Percentiles rank a stretch among this genome's conserved stretches.
These are phyloP conservation scores for Xanthorhoe designata DNA, from an alignment of 2,888 invertebrate genomes.

Conservation along the genomic window DNA sequence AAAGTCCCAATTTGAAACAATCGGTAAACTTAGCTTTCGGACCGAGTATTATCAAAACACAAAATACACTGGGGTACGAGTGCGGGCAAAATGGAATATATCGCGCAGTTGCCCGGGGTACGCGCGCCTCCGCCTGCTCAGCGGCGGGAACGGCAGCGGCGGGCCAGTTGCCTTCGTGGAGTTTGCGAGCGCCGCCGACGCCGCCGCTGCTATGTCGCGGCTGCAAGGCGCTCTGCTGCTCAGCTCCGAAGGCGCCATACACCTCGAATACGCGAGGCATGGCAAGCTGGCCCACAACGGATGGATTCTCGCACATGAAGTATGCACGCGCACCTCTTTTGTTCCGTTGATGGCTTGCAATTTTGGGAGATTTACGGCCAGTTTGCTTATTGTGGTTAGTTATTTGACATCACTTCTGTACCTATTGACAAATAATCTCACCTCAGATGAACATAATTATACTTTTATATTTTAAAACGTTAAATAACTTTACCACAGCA, in stretches of 20 bases:
- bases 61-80: slow-evolving; percentile 63
- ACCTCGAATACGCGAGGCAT: slow-evolving; percentile 99
- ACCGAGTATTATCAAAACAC: slow-evolving; percentile 12
- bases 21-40: too few species aligned
- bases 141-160: slow-evolving; percentile 87
- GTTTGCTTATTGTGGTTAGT: too few species aligned
- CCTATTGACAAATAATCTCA: too few species aligned
- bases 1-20: too few species aligned
- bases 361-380: background rate
- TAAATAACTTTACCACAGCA: too few species aligned
- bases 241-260: slow-evolving; percentile 98
- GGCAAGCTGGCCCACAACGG: slow-evolving; percentile 94
- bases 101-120: slow-evolving; percentile 98
- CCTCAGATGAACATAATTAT: too few species aligned
- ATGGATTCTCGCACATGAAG: slow-evolving; percentile 85
- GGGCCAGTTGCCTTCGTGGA: slow-evolving; percentile 98
- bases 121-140: slow-evolving; percentile 98
- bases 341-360: slow-evolving; percentile 14
- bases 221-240: slow-evolving; percentile 98
- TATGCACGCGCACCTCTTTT: slow-evolving; percentile 75
- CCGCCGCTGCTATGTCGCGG: slow-evolving; percentile 95
- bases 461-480: too few species aligned
- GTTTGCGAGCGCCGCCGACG: slow-evolving; percentile 96
- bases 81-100: slow-evolving; percentile 74
- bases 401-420: too few species aligned